phyloP scores from a whole-genome alignment of 1,140 invertebrate species.

The Heliconius congener region DNA sequence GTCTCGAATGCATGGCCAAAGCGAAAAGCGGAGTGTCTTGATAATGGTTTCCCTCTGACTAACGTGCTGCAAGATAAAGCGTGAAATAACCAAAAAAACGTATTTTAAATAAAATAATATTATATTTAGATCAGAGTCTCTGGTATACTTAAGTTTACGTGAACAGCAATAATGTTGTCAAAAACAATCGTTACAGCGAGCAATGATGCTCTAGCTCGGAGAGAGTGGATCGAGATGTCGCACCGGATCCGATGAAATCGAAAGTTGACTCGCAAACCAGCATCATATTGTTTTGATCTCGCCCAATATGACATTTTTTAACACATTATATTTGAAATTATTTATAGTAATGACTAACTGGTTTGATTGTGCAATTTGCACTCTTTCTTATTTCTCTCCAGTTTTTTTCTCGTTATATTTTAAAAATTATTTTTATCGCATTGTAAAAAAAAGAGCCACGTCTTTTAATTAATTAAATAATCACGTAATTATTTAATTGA shows the following conservation, averaged over 20 bases:
- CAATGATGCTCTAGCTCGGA: slow-evolving; percentile 42
- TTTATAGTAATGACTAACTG: background rate
- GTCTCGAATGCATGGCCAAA: no score
- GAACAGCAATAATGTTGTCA: slow-evolving; percentile 35
- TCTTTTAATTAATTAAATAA: no score
- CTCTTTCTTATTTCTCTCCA: background rate
- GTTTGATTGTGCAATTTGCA: background rate
- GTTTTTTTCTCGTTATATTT: background rate
- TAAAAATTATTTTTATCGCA: background rate
- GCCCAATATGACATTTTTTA: slow-evolving; percentile 2
- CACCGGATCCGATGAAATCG: slow-evolving; percentile 57
- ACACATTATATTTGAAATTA: slow-evolving; percentile 7
- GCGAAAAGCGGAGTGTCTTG: no score
- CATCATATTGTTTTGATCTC: slow-evolving; percentile 14
- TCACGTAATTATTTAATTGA: no score
- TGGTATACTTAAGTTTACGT: slow-evolving; percentile 11
- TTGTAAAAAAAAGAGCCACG: background rate
- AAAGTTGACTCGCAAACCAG: slow-evolving; percentile 45
- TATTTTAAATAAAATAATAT: background rate
- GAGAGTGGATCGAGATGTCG: slow-evolving; percentile 54
- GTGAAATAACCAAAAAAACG: no score
- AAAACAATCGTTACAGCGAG: slow-evolving; percentile 27
- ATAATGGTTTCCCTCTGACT: no score
- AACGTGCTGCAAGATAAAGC: no score
- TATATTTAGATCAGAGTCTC: background rate